These are phyloP conservation scores for Mesorhabditis spiculigera DNA, from an alignment of 2,888 invertebrate species.

Conservation along the genomic window DNA sequence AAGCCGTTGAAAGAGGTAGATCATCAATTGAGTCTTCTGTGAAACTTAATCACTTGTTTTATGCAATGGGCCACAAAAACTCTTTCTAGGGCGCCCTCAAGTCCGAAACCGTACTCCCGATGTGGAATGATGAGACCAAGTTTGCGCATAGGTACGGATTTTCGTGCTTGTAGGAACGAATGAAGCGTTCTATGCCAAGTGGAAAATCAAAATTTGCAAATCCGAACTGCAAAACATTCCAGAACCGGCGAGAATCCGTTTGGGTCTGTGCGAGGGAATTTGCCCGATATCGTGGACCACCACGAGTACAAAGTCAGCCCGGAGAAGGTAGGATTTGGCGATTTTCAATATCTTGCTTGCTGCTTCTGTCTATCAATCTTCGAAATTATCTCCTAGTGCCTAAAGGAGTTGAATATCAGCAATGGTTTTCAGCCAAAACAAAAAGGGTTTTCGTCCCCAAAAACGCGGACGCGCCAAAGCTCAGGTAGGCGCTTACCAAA, in stretches of 20 bases:
- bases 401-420: neutral
- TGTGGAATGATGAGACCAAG: slow-evolving; percentile 37
- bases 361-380: neutral
- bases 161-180: slow-evolving; percentile 11
- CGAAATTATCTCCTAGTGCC: neutral
- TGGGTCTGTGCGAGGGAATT: slow-evolving; percentile 39
- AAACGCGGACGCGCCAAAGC: too few relatives aligned
- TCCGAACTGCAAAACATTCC: too few relatives aligned
- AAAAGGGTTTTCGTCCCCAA: too few relatives aligned
- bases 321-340: neutral
- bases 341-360: neutral
- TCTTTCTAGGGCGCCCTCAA: slow-evolving; percentile 40
- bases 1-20: slow-evolving; percentile 27
- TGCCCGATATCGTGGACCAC: slow-evolving; percentile 43
- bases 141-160: slow-evolving; percentile 22
- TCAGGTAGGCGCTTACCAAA: slow-evolving; percentile 5
- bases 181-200: slow-evolving; percentile 16
- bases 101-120: slow-evolving; percentile 47
- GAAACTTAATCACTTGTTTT: neutral
- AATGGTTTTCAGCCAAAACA: neutral
- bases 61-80: neutral
- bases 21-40: neutral
- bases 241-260: slow-evolving; percentile 37
- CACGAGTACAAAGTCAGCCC: slow-evolving; percentile 36
- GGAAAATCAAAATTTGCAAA: neutral